A percentile compares a stretch with the other conserved stretches of the same genome.
These are phyloP conservation scores for Alouatta palliata DNA, from an alignment of 2,113 vertebrate species.

Conservation along the genomic window DNA sequence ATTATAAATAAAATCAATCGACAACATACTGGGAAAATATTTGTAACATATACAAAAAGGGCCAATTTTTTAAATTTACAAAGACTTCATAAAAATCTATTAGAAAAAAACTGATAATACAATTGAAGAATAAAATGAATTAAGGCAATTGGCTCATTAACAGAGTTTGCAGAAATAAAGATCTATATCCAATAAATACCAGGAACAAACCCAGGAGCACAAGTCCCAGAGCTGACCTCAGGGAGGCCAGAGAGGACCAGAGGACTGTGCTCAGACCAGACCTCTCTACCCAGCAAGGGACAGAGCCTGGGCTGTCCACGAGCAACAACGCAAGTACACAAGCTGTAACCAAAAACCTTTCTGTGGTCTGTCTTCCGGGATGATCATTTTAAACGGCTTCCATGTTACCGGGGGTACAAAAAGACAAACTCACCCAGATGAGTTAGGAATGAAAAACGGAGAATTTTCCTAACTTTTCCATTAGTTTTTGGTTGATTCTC, in stretches of 20 bases:
- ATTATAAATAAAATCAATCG: not conserved
- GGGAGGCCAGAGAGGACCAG: not conserved
- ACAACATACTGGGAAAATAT: not conserved
- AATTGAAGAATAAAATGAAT: constrained; percentile 29
- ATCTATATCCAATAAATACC: not conserved
- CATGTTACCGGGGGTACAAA: not conserved
- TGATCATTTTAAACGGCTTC: not conserved
- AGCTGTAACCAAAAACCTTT: not conserved
- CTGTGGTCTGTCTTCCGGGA: not conserved
- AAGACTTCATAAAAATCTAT: not conserved
- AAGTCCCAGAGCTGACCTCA: not conserved
- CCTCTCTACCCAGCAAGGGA: no score
- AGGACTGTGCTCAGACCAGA: not conserved
- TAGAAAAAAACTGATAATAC: not conserved
- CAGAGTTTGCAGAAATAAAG: not conserved
- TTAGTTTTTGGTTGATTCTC: not conserved
- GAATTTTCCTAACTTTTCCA: not conserved
- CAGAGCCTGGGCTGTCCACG: not conserved
- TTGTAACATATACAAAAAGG: not conserved
- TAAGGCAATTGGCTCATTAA: not conserved
- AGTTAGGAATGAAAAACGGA: not conserved
- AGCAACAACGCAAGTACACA: rapidly evolving
- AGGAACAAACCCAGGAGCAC: not conserved
- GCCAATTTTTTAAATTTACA: not conserved
- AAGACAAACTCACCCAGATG: not conserved